phyloP scores from a whole-genome alignment of 92 coral and sea anemone genomes.

The Galaxea fascicularis region DNA sequence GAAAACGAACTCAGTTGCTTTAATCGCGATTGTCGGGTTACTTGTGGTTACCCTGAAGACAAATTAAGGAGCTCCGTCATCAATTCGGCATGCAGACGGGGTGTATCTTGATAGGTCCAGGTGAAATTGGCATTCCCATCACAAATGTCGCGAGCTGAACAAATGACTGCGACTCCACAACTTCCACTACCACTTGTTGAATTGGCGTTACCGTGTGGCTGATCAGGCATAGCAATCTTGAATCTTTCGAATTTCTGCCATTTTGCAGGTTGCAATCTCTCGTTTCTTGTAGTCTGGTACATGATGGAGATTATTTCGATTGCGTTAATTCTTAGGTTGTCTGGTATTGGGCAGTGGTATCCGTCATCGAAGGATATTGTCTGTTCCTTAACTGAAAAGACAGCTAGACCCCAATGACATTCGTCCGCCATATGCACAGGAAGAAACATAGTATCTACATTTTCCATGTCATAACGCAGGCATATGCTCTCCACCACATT shows the following conservation, averaged over 20 bases:
- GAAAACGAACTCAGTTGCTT: neutral
- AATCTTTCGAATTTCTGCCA: constrained; percentile 39
- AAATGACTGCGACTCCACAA: constrained; percentile 56
- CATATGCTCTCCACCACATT: neutral
- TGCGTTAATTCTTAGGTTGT: too few species aligned
- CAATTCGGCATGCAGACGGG: constrained; percentile 30
- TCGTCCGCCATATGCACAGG: neutral
- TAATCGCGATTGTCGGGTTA: neutral
- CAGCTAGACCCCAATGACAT: constrained; percentile 6
- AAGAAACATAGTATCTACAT: neutral
- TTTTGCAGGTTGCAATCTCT: neutral
- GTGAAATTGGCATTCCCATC: constrained; percentile 14
- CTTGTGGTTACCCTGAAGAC: neutral
- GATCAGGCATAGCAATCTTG: too few species aligned
- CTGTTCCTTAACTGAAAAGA: neutral
- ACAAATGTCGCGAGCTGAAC: constrained; percentile 40
- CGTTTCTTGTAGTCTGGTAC: neutral
- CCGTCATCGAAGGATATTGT: constrained; percentile 15
- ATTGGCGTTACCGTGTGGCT: too few species aligned
- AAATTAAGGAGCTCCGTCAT: constrained; percentile 41
- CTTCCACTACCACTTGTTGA: too few species aligned
- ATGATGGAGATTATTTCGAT: constrained; percentile 19
- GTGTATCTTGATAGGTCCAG: constrained; percentile 40
- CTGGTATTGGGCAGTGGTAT: constrained; percentile 38
- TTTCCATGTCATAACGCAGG: neutral